Percentiles rank a stretch among this genome's conserved stretches.
Conservation (phyloP, 2,888 invertebrate species). For the Leistus spinibarbis region DNA sequence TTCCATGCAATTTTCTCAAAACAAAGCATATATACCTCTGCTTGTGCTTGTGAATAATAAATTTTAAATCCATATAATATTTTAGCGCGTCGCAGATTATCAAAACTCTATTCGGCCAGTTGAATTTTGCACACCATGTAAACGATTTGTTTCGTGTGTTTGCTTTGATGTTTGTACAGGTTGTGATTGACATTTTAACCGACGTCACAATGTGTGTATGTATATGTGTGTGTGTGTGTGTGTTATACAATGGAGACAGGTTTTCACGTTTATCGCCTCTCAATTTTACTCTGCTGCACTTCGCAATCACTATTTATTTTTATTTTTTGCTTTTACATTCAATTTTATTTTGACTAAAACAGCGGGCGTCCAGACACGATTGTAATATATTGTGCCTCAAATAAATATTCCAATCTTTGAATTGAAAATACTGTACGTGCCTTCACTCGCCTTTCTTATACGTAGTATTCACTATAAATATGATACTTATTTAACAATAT, state of each 20-base stretch:
- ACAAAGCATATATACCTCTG: too few relatives aligned
- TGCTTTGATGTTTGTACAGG: conserved; percentile 42
- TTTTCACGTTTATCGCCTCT: conserved; percentile 8
- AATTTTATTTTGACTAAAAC: background rate
- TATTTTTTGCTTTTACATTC: background rate
- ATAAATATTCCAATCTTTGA: background rate
- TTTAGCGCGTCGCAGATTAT: conserved; percentile 44
- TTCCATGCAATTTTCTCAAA: background rate
- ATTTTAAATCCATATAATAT: conserved; percentile 45
- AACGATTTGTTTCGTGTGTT: background rate
- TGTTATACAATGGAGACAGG: background rate
- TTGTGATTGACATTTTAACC: conserved; percentile 51
- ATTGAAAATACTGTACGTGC: background rate
- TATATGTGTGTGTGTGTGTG: background rate
- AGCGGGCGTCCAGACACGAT: background rate
- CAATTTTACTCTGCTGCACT: conserved; percentile 10
- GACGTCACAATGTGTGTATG: background rate
- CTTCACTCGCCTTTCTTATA: conserved; percentile 46
- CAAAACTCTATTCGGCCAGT: conserved; percentile 44
- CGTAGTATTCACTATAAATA: conserved; percentile 40
- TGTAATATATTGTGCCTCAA: background rate
- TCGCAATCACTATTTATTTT: background rate
- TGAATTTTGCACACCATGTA: background rate
- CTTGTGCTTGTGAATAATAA: conserved; percentile 33
- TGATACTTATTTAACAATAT: too few relatives aligned